A percentile compares a stretch with the other conserved stretches of the same genome.
These are phyloP conservation scores for Epicampocera succincta DNA, from an alignment of 2,888 invertebrate genomes.

Conservation along the genomic window DNA sequence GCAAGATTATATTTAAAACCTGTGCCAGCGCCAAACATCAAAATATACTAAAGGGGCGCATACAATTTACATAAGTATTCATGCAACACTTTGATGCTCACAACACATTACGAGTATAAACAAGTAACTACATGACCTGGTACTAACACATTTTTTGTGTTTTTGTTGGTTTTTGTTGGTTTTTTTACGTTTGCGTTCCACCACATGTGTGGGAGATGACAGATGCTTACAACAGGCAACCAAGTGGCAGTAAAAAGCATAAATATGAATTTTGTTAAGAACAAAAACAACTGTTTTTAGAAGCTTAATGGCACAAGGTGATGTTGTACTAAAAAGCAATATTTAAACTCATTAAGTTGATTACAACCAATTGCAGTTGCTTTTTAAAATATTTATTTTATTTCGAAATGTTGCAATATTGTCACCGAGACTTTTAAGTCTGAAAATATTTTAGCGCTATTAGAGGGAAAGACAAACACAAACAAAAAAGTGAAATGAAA, in stretches of 20 bases:
- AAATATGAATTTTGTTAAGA: conserved; percentile 10
- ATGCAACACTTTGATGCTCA: conserved; percentile 25
- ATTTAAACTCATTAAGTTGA: conserved; percentile 44
- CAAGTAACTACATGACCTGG: neutral
- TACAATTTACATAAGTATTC: conserved; percentile 1
- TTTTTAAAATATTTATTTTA: conserved; percentile 16
- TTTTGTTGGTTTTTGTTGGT: neutral
- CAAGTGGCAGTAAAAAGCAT: conserved; percentile 8
- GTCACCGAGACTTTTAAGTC: neutral
- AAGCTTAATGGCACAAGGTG: neutral
- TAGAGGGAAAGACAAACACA: neutral
- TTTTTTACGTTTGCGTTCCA: no score
- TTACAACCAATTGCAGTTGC: conserved; percentile 37
- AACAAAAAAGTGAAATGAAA: no score
- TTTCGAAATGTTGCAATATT: neutral
- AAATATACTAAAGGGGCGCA: conserved; percentile 10
- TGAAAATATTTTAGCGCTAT: neutral
- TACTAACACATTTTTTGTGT: conserved; percentile 14
- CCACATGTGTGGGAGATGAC: conserved; percentile 33
- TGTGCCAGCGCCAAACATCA: conserved; percentile 34
- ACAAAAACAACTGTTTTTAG: neutral
- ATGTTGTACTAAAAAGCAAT: neutral
- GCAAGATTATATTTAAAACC: conserved; percentile 21
- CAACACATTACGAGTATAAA: no score
- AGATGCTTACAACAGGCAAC: conserved; percentile 29